Evolutionary conservation across 2,797 vertebrate species (phyloP), one percentile per base, ranked within the genome.

Genomic region (Allobates femoralis): DNA sequence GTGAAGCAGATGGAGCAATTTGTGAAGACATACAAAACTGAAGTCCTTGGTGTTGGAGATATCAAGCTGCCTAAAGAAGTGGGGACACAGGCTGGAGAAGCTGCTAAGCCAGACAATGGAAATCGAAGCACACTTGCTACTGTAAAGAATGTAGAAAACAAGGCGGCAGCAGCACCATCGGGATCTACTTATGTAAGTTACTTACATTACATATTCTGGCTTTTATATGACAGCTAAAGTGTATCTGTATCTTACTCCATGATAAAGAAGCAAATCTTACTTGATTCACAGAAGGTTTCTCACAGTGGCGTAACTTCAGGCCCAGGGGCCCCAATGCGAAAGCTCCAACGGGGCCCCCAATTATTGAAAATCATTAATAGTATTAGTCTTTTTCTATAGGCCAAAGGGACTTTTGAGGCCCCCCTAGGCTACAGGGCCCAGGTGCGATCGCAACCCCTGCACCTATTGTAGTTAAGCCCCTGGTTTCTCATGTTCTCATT

Each of bases 1-100:
- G 98, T 99, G 86, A 98, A 96, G 86, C 94, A 95, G 87, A 99
- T 99, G 98, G 94, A 99, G 90, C 97, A 98, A 86, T 99, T 94
- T 23, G 97, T 99, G 89, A 97, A 96, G 93, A 99, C 97, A 90
- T 99, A 99, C 89, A 99, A 99, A 93, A 96, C 92, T 0, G 98
- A 99, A 89, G 98, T 97, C 0, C 95, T 99, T 74, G 98, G 98
- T 0, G 95, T 99, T 3, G 98, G 96, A 50, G 97, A 99, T 67
- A 92, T 99, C 66, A 93, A 95, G 89, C 92, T 99, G 86, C 98
- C 97, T 0, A 94, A 95, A 62, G 96, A 99, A 74, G 88, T 98
- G 90, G 93, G 93, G 80, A 53, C 62, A 0, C 92, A 92, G 55
- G 84, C 84, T n/a, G 18, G 81, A 56, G 89, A 91, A 19, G 89